These are phyloP conservation scores for Harpalus rufipes DNA, from an alignment of 2,888 invertebrate species.

Conservation along the genomic window DNA sequence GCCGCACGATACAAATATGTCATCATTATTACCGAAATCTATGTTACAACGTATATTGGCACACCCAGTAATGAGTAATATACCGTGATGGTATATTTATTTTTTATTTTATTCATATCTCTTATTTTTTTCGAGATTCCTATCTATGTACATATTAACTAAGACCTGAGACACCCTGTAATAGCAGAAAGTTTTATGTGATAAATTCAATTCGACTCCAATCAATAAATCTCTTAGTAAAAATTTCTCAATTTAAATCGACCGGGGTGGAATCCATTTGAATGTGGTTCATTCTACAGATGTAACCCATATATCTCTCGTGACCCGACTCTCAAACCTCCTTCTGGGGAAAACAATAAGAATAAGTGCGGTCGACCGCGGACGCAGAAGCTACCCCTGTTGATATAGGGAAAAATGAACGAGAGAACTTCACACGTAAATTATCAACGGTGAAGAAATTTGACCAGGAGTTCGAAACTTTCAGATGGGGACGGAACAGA, in stretches of 20 bases:
- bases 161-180: too few species aligned
- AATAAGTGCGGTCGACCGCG: conserved; percentile 24
- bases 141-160: too few species aligned
- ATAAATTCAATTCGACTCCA: too few species aligned
- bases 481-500: neutral
- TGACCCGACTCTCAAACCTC: neutral
- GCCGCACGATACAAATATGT: too few species aligned
- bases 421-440: conserved; percentile 46
- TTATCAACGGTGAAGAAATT: conserved; percentile 19
- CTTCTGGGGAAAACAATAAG: conserved; percentile 41
- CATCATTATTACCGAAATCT: too few species aligned
- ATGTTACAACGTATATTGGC: too few species aligned
- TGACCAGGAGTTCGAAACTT: conserved; percentile 45
- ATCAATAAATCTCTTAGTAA: neutral
- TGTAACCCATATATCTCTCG: conserved; percentile 41
- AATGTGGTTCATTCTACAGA: conserved; percentile 52
- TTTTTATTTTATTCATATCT: too few species aligned
- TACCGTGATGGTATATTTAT: too few species aligned
- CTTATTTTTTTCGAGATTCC: too few species aligned
- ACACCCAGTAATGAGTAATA: too few species aligned
- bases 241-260: conserved; percentile 43
- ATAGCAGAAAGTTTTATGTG: too few species aligned
- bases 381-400: neutral
- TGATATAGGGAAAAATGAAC: conserved; percentile 52
- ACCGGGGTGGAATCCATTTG: conserved; percentile 21